Percentiles rank a stretch among this genome's conserved stretches.
Evolutionary conservation across 37 sponge, comb jelly and placozoan species (phyloP).

Genomic region (Beroe ovata): DNA sequence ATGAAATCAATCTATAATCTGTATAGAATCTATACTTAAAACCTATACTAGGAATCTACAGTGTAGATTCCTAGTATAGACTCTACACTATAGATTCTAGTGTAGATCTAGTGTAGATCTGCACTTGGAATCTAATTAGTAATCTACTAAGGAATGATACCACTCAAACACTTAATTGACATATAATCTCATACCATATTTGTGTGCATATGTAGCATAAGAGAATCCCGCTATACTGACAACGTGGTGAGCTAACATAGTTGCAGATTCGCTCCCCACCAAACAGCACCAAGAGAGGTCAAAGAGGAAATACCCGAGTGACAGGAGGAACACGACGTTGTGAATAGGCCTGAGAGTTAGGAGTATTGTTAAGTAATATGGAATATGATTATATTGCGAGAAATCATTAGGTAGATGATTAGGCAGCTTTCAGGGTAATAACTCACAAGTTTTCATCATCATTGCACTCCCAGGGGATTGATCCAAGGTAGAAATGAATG

Average conservation of each 20-base stretch:
- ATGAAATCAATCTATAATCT: too few relatives aligned
- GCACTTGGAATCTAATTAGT: too few relatives aligned
- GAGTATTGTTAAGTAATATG: neutral
- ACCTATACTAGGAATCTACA: too few relatives aligned
- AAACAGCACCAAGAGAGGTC: slow-evolving; percentile 85
- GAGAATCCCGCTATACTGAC: slow-evolving; percentile 75
- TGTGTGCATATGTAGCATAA: slow-evolving; percentile 66
- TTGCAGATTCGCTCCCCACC: slow-evolving; percentile 74
- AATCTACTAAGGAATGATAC: too few relatives aligned
- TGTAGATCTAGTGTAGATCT: too few relatives aligned
- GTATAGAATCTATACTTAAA: too few relatives aligned
- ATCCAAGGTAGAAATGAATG: slow-evolving; percentile 71
- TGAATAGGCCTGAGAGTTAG: slow-evolving; percentile 69
- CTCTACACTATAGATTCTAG: too few relatives aligned
- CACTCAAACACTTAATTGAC: neutral
- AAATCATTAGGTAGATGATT: too few relatives aligned
- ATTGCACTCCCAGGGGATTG: slow-evolving; percentile 11
- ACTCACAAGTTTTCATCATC: neutral
- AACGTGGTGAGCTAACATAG: slow-evolving; percentile 87
- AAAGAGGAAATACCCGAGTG: slow-evolving; percentile 88
- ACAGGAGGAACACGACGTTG: slow-evolving; percentile 72
- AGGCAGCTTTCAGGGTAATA: too few relatives aligned
- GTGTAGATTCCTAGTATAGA: too few relatives aligned
- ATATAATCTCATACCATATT: slow-evolving; percentile 21
- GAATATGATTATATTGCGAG: too few relatives aligned